Evolutionary conservation across 2,113 vertebrate genomes (phyloP).

Genomic region (Oreochromis aureus): DNA sequence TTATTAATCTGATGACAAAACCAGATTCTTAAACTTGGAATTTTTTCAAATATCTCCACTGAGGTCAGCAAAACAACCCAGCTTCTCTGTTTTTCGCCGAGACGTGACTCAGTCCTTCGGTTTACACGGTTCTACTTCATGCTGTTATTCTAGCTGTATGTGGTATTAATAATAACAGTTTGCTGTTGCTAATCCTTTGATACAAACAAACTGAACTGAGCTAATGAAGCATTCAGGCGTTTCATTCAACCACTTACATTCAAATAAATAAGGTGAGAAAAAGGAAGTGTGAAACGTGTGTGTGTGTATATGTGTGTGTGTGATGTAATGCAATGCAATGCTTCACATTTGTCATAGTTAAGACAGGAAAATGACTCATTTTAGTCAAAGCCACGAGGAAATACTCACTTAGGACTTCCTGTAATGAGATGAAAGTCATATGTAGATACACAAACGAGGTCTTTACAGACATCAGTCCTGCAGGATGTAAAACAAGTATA

Average conservation of each 20-base stretch:
- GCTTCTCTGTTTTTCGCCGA: background rate
- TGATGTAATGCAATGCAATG: background rate
- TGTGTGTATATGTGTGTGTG: background rate
- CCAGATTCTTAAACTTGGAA: background rate
- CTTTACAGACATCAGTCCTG: background rate
- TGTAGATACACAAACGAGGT: background rate
- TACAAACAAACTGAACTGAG: background rate
- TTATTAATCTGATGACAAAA: background rate
- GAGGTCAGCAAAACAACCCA: background rate
- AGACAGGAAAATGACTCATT: background rate
- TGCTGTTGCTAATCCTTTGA: background rate
- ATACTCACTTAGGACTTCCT: background rate
- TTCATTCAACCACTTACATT: background rate
- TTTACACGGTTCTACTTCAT: background rate
- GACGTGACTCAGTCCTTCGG: background rate
- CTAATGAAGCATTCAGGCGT: background rate
- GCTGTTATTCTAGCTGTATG: background rate
- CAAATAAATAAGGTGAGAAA: background rate
- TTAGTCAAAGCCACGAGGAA: background rate
- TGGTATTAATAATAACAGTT: background rate
- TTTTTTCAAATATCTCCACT: background rate
- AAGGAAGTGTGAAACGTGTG: background rate
- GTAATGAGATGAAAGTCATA: background rate
- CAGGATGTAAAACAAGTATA: background rate
- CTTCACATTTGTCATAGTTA: background rate